Conservation (phyloP, 2,888 invertebrate genomes). For the Hanleya hanleyi region DNA sequence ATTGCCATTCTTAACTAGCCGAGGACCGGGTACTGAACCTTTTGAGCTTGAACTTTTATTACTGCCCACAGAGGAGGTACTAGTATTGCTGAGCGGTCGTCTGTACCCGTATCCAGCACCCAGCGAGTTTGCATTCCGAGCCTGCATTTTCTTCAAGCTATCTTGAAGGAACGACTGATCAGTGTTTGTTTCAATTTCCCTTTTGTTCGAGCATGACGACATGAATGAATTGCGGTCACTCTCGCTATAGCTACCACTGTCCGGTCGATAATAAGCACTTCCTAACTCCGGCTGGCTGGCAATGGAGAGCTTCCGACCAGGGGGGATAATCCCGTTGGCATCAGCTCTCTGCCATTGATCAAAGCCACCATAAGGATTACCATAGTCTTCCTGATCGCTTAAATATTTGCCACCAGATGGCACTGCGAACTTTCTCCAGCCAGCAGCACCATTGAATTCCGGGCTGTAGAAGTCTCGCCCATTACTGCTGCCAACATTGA, state of each 20-base stretch:
- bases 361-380: constrained; percentile 58
- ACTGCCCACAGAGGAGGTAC: constrained; percentile 67
- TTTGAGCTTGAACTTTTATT: constrained; percentile 55
- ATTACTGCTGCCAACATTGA: background rate
- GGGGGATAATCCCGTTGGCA: constrained; percentile 25
- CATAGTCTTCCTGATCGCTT: constrained; percentile 64
- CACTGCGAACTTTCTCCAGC: background rate
- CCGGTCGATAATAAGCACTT: background rate
- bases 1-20: constrained; percentile 20
- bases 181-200: constrained; percentile 70
- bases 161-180: constrained; percentile 66
- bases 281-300: constrained; percentile 61
- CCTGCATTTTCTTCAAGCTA: constrained; percentile 55
- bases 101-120: constrained; percentile 61
- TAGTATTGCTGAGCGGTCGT: constrained; percentile 67
- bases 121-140: constrained; percentile 42
- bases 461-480: background rate
- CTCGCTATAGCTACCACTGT: background rate
- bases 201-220: constrained; percentile 43
- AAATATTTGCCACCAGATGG: constrained; percentile 2
- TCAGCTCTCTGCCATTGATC: constrained; percentile 32
- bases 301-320: constrained; percentile 57
- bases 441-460: background rate
- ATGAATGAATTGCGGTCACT: background rate
- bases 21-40: constrained; percentile 18